Base-by-base conservation (phyloP, 2,113 vertebrate species). In the Pimephales promelas region DNA sequence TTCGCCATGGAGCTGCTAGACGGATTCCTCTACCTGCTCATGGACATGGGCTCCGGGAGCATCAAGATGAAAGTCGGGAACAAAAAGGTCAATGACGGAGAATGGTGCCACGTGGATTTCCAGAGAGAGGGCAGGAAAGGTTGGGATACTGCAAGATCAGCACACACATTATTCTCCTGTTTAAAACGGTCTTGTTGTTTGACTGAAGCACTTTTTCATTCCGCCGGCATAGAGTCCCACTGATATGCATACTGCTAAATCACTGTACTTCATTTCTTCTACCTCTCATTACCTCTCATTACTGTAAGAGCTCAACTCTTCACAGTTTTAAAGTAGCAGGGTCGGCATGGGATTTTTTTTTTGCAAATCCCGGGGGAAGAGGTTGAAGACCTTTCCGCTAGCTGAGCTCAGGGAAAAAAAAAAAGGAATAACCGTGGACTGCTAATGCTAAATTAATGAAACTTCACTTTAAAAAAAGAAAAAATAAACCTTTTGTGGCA, bases 31-130 rank as follows among this genome's bases (percentile, higher is more conserved):
- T 96, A 95, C 90, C 94, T 98, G 56, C 94, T 98, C 82, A 95
- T 98, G 92, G 97, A 97, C 90, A 97, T 98, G 97, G 97, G 97
- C 83, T 96, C 97, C 0, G 97, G 97, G 13, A 96, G 95, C 90
- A 93, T 97, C 91, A 97, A 96, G 89, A 93, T 97, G 68, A 95
- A 95, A 84, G 96, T 96, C 16, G 96, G 95, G 75, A 94, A 90
- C 90, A 95, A 94, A 87, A 95, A 96, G 89, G 95, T 98, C 34
- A 97, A 96, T 0, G 95, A 96, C 0, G 97, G 97, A 28, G 96
- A 98, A 86, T 98, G 97, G 97, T 96, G 95, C 88, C 97, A 97
- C 4, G 96, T 98, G 90, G 97, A 98, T 90, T 96, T 98, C 91
- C 97, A 98, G 87, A 91, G 97, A 56, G 97, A 96, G 0, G 97